Base-by-base conservation (phyloP, 1,140 invertebrate genomes). In the Maniola jurtina region DNA sequence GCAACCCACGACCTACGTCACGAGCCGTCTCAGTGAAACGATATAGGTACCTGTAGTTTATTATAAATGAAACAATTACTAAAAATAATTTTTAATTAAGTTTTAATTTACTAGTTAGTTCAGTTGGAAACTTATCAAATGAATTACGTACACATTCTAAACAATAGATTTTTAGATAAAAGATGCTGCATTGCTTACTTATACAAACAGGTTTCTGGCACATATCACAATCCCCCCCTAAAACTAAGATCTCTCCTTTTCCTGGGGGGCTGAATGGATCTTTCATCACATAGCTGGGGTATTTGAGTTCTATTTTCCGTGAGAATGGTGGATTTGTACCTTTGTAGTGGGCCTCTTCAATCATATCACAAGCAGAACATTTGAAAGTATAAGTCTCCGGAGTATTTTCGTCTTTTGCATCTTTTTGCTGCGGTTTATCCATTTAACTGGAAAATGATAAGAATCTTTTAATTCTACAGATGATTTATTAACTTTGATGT, bases 271-370 rank as follows among this genome's bases (percentile, higher is more conserved):
- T 93, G 78, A 97, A 97, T 5, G 96, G 96, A 92, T 97, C 96
- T 79, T 95, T 95, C 92, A 96, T 95, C 0, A 97, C 84, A 84
- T 95, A 98, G 67, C 93, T 94, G 10, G 96, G 93, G 83, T 96
- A 95, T 54, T 90, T 85, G 67, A 95, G 94, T 8, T 94, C 82
- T 42, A 92, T 79, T 63, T 92, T 92, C 67, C 92, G 92, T 11
- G 93, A 92, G 79, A 96, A 96, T 4, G 95, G 94, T 48, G 96
- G 95, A 71, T 92, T 91, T 6, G 79, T 88, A 0, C 96, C 96
- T 84, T 94, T 95, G 77, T 95, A 96, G 68, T 96, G 92, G 65
- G 93, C 95, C 55, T 92, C 89, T 86, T 96, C 95, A 62, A 89
- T 81, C 72, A 96, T 83, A 9, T 85, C 79, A 83, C 96, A 97